Base-by-base conservation (phyloP, 2,113 vertebrate species). In the Mystacornis crossleyi region DNA sequence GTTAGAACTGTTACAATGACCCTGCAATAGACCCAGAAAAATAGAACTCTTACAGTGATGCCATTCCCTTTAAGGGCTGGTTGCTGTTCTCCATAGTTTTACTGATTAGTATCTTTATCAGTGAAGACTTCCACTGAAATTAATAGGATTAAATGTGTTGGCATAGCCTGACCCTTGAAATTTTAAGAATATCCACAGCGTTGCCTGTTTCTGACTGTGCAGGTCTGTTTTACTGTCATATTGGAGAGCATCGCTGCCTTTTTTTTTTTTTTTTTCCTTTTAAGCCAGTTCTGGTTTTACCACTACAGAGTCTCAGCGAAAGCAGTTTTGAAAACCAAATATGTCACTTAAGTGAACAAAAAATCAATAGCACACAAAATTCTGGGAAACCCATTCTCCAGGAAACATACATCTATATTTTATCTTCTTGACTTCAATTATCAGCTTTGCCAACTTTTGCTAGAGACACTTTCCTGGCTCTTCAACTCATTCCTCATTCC, bases 341-440 rank as follows among this genome's bases (percentile, higher is more conserved):
- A 73, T 81, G 88, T 81, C 82, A 86, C 31, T 85, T 88, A 88
- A 90, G 36, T 74, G 79, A 74, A 64, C 81, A 75, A 78, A 81
- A 88, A 88, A 95, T 96, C 88, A 92, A 93, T 96, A 92, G 51
- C 67, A 89, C 47, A 81, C 61, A 81, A 92, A 96, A 86, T 97
- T 97, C 95, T 97, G 96, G 96, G 96, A 97, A 97, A 95, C 65
- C 26, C 55, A 81, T 83, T 92, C 93, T 95, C 93, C 90, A 94
- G 96, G 93, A 96, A 96, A 86, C 65, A 72, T 55, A 29, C 71
- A 62, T 51, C 86, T 65, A 77, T 87, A 92, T 95, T 95, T 95
- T 86, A 81, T 95, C 90, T 90, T 93, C 82, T 95, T 95, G 92
- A 81, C 86, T 64, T 94, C 92, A 89, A 75, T 95, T 90, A 94